Conservation (phyloP, 2,888 invertebrate species). For the Melinopterus prodromus region DNA sequence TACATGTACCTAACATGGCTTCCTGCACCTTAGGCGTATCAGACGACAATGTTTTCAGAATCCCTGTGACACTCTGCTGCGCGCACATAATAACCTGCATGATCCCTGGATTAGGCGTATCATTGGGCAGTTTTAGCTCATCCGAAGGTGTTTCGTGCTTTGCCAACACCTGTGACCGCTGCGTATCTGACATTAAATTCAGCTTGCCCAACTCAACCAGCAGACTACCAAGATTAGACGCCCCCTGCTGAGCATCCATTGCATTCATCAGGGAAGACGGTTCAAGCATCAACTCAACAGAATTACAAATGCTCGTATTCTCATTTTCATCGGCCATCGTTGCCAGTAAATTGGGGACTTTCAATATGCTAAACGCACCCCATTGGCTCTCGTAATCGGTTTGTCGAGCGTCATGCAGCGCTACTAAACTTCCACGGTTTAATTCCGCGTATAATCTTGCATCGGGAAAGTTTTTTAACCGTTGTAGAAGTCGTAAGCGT, state of each 20-base stretch:
- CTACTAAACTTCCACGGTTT: slow-evolving; percentile 87
- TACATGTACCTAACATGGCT: slow-evolving; percentile 41
- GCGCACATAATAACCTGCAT: slow-evolving; percentile 84
- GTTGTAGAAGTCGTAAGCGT: slow-evolving; percentile 84
- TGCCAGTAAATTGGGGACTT: slow-evolving; percentile 82
- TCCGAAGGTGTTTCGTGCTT: slow-evolving; percentile 61
- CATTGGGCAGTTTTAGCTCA: slow-evolving; percentile 64
- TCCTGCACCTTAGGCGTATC: slow-evolving; percentile 84
- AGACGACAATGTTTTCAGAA: slow-evolving; percentile 89
- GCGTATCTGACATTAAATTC: slow-evolving; percentile 80
- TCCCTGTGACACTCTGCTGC: slow-evolving; percentile 87
- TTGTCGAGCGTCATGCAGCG: slow-evolving; percentile 86
- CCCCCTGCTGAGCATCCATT: slow-evolving; percentile 88
- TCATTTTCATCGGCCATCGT: slow-evolving; percentile 50
- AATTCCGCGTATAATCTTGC: slow-evolving; percentile 88
- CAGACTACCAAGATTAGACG: slow-evolving; percentile 86
- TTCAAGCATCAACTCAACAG: slow-evolving; percentile 85
- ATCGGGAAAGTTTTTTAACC: slow-evolving; percentile 83
- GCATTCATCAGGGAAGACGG: slow-evolving; percentile 86
- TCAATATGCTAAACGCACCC: slow-evolving; percentile 94
- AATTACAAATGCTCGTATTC: slow-evolving; percentile 60
- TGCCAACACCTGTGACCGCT: slow-evolving; percentile 75
- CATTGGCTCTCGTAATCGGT: slow-evolving; percentile 88
- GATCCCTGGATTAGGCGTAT: slow-evolving; percentile 72
- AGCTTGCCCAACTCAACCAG: slow-evolving; percentile 83